Conservation (phyloP, 2,797 vertebrate genomes). For the Phrynocephalus guinanensis region DNA sequence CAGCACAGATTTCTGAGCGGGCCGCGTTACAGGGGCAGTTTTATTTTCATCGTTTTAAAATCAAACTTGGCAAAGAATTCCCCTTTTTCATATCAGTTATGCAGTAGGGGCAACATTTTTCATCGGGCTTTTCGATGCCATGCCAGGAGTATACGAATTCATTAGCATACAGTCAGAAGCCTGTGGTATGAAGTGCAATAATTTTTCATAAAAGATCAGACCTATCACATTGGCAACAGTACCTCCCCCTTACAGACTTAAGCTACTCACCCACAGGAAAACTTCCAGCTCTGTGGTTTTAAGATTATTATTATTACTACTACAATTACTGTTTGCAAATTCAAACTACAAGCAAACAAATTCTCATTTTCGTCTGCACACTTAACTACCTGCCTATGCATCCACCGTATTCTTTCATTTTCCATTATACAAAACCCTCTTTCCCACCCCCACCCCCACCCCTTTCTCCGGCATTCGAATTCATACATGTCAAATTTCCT, state of each 20-base stretch:
- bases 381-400: not conserved
- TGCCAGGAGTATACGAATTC: not conserved
- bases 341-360: not conserved
- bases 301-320: too few species aligned
- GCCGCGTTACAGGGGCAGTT: not conserved
- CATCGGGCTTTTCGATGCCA: not conserved
- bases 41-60: not conserved
- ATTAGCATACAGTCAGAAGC: not conserved
- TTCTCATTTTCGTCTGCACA: not conserved
- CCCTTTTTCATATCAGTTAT: not conserved
- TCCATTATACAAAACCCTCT: not conserved
- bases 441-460: not conserved
- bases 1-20: not conserved
- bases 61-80: not conserved
- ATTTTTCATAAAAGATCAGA: conserved; percentile 8
- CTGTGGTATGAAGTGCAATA: not conserved
- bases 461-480: not conserved
- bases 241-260: not conserved
- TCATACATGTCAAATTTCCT: not conserved
- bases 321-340: not conserved
- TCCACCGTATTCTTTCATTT: not conserved
- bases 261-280: not conserved
- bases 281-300: too few species aligned
- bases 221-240: not conserved
- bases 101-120: not conserved